Conservation (phyloP, 2,113 vertebrate species). For the Gnathonemus echidnorhynchus region DNA sequence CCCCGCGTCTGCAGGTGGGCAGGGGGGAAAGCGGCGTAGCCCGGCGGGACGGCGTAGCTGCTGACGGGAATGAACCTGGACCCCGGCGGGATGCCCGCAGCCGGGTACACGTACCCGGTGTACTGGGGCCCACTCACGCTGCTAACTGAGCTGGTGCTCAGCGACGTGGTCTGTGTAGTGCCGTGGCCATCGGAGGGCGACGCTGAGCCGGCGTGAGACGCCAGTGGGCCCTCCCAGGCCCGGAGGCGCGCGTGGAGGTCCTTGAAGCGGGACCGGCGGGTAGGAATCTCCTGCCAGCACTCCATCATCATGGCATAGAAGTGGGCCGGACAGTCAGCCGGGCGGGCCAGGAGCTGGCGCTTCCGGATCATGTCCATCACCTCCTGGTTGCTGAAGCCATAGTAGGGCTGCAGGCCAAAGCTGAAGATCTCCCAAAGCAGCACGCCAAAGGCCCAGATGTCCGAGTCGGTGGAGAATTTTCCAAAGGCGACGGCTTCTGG, state of each 20-base stretch:
- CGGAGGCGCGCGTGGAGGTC: constrained; percentile 83
- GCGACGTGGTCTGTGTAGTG: constrained; percentile 89
- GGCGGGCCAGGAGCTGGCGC: constrained; percentile 84
- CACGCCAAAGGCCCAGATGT: constrained; percentile 95
- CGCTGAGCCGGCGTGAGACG: constrained; percentile 88
- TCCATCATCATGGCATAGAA: constrained; percentile 93
- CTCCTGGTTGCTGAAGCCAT: constrained; percentile 95
- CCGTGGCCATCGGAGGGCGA: constrained; percentile 91
- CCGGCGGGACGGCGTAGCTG: constrained; percentile 85
- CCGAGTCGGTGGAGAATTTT: constrained; percentile 90
- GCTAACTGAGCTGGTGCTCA: constrained; percentile 92
- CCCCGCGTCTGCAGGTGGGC: constrained; percentile 73
- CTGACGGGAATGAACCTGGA: constrained; percentile 93
- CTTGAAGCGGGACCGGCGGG: constrained; percentile 81
- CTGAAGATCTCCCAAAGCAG: constrained; percentile 97
- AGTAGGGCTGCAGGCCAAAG: constrained; percentile 92
- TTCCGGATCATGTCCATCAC: constrained; percentile 96
- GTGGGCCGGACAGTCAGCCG: constrained; percentile 89
- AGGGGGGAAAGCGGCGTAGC: constrained; percentile 86
- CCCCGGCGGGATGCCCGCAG: constrained; percentile 72
- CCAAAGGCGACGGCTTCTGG: constrained; percentile 88
- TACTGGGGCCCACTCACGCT: constrained; percentile 90
- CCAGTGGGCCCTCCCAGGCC: constrained; percentile 83
- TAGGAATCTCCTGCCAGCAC: constrained; percentile 92
- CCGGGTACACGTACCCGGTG: constrained; percentile 82